A percentile compares a stretch with the other conserved stretches of the same genome.
Conservation (phyloP, 2,797 vertebrate species). For the Melanotaenia pygmaea region DNA sequence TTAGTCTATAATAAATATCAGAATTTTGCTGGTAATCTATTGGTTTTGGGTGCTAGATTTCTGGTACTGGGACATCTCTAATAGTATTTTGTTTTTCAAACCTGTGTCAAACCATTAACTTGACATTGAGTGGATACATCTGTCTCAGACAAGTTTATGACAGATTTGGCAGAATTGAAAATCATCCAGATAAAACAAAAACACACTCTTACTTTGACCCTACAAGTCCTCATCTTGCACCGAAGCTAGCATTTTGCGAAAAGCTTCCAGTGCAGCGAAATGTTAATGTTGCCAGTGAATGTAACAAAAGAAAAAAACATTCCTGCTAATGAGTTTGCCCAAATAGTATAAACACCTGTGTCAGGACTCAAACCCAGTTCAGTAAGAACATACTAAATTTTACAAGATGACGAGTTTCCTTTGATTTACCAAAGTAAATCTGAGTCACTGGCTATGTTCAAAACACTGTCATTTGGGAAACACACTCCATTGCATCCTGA, state of each 20-base stretch:
- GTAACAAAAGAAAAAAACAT: slow-evolving; percentile 38
- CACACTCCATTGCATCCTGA: slow-evolving; percentile 17
- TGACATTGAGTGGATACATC: slow-evolving; percentile 34
- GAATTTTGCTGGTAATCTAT: too few relatives aligned
- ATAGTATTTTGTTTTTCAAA: slow-evolving; percentile 1
- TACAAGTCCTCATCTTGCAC: slow-evolving; percentile 48
- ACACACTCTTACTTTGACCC: slow-evolving; percentile 57
- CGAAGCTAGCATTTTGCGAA: slow-evolving; percentile 29
- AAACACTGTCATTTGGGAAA: slow-evolving; percentile 23
- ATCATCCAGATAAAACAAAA: slow-evolving; percentile 61
- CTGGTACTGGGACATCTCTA: too few relatives aligned
- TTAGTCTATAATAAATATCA: too few relatives aligned
- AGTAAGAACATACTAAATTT: slow-evolving; percentile 17
- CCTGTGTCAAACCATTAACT: slow-evolving; percentile 22
- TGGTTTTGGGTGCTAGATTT: too few relatives aligned
- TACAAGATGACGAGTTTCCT: slow-evolving; percentile 4
- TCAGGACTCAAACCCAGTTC: slow-evolving; percentile 23
- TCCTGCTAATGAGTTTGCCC: slow-evolving; percentile 10
- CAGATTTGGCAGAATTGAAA: slow-evolving; percentile 48
- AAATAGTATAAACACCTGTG: slow-evolving; percentile 17
- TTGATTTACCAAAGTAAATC: neutral
- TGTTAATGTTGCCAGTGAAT: slow-evolving; percentile 42
- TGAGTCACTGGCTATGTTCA: slow-evolving; percentile 25
- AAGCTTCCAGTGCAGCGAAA: slow-evolving; percentile 44
- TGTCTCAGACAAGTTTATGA: slow-evolving; percentile 37